Evolutionary conservation across 2,888 invertebrate species (phyloP).

Genomic region (Acleris laterana): DNA sequence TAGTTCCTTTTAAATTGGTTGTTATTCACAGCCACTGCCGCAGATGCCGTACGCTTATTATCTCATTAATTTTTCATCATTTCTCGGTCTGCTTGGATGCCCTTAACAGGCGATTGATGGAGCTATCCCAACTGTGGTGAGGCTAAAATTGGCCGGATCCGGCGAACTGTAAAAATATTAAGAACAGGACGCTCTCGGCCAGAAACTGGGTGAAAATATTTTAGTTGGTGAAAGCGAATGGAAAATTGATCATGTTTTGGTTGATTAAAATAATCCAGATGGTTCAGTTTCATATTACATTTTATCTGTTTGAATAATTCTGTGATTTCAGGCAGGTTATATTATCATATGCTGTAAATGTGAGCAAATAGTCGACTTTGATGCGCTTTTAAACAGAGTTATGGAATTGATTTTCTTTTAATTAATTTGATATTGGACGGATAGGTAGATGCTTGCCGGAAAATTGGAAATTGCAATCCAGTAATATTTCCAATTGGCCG

Average conservation of each 20-base stretch:
- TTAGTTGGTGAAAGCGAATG: neutral
- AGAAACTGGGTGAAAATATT: slow-evolving; percentile 7
- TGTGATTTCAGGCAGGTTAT: no score
- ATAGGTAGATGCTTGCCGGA: no score
- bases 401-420: no score
- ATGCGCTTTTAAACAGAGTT: no score
- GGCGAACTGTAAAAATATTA: slow-evolving; percentile 24
- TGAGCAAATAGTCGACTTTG: no score
- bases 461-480: no score
- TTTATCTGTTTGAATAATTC: no score
- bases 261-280: no score
- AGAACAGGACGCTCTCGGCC: neutral
- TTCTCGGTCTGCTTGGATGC: slow-evolving; percentile 50
- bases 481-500: no score
- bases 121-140: slow-evolving; percentile 22
- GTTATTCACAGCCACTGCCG: slow-evolving; percentile 53
- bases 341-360: no score
- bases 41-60: slow-evolving; percentile 71
- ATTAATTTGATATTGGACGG: no score
- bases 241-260: slow-evolving; percentile 3
- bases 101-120: slow-evolving; percentile 55
- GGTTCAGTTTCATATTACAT: no score
- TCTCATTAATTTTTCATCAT: slow-evolving; percentile 71
- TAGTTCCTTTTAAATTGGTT: slow-evolving; percentile 52
- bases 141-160: slow-evolving; percentile 21